Evolutionary conservation across 2,113 vertebrate species (phyloP).

Genomic region (Empidonax alnorum): DNA sequence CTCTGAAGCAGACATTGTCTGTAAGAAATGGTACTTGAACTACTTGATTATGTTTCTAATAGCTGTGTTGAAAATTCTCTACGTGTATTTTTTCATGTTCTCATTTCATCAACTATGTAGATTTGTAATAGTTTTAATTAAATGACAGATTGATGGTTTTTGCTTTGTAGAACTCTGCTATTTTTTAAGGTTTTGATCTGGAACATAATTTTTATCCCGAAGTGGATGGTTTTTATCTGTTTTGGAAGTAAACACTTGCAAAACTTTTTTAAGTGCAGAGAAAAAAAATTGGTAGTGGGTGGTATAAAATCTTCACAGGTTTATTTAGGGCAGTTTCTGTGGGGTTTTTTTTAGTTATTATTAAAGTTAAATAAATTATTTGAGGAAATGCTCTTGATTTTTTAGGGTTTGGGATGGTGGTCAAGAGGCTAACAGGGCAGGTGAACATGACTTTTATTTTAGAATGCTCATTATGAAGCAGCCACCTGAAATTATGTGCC

Average conservation of each 20-base stretch:
- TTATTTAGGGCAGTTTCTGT: neutral
- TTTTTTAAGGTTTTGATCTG: neutral
- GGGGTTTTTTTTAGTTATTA: too few species aligned
- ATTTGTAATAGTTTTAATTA: neutral
- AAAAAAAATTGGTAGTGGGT: neutral
- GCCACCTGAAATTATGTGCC: neutral
- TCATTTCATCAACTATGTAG: neutral
- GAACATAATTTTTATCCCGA: neutral
- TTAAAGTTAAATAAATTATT: neutral
- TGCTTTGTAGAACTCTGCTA: neutral
- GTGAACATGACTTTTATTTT: neutral
- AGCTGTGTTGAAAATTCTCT: neutral
- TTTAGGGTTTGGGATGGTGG: neutral
- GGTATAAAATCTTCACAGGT: neutral
- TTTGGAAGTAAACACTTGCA: neutral
- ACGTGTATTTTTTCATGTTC: neutral
- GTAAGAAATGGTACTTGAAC: neutral
- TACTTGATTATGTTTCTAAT: neutral
- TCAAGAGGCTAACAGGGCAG: neutral
- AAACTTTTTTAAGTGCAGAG: neutral
- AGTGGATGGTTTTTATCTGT: neutral
- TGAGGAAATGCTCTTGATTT: neutral
- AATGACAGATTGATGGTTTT: neutral
- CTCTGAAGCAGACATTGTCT: neutral
- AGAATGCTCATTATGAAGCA: neutral